Percentiles rank a stretch among this genome's conserved stretches.
phyloP scores from a whole-genome alignment of 2,888 invertebrate genomes.

The Aspidiotus rigidus region DNA sequence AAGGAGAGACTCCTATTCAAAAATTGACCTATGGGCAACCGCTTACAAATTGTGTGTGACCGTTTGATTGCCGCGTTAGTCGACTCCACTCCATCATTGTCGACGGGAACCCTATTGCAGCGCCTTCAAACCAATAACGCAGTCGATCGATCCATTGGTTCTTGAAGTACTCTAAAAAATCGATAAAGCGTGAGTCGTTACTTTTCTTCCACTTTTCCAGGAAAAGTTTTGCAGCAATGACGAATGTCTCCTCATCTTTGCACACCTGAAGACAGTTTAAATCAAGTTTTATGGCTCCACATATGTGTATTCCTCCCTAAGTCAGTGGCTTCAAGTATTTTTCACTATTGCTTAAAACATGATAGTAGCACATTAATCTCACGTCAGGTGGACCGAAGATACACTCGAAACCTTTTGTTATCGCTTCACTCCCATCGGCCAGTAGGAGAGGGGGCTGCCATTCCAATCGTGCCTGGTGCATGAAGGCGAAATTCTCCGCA shows the following conservation, averaged over 20 bases:
- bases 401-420: slow-evolving; percentile 27
- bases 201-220: slow-evolving; percentile 10
- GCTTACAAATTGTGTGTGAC: slow-evolving; percentile 15
- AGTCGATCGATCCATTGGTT: background rate
- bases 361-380: slow-evolving; percentile 32
- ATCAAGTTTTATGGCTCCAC: slow-evolving; percentile 5
- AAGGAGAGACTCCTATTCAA: background rate
- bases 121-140: slow-evolving; percentile 11
- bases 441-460: slow-evolving; percentile 20
- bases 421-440: slow-evolving; percentile 33
- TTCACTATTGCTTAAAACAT: slow-evolving; percentile 31
- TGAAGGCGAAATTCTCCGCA: too few species aligned
- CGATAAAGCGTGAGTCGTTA: background rate
- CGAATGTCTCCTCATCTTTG: background rate
- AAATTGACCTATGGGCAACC: slow-evolving; percentile 14
- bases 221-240: slow-evolving; percentile 11
- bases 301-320: background rate
- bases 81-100: slow-evolving; percentile 18
- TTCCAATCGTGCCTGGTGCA: slow-evolving; percentile 6
- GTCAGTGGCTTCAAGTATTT: slow-evolving; percentile 21
- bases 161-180: slow-evolving; percentile 15
- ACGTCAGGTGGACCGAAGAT: slow-evolving; percentile 29
- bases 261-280: slow-evolving; percentile 6
- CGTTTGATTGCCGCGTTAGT: slow-evolving; percentile 17
- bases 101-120: slow-evolving; percentile 17